Base-by-base conservation (phyloP, 2,113 vertebrate species). In the Setophaga kirtlandii region DNA sequence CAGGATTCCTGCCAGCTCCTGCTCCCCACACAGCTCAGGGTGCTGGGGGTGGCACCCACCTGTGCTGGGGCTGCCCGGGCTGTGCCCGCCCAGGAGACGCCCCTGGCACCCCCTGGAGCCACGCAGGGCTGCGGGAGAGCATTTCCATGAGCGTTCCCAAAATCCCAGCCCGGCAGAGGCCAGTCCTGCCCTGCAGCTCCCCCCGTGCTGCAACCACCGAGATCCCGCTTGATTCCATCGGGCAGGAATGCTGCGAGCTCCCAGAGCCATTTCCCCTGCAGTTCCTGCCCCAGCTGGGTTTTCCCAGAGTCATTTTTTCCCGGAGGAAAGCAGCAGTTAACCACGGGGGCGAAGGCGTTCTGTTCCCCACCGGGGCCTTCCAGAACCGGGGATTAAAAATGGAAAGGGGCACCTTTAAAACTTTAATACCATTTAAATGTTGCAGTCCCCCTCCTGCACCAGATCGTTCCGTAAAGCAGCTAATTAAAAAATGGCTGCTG, bases 401-500 rank as follows among this genome's bases (percentile, higher is more conserved):
- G 85, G 89, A 94, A 95, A 94, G 82, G 87, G 73, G 97, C 78
- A 94, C 88, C 96, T 95, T 96, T 96, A 79, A 71, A 89, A 65
- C 80, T 87, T 95, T 76, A 94, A 96, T 73, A 23, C 49, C 94
- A 23, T 92, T 95, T 92, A 87, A 77, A 92, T 84, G 81, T 95
- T 87, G 87, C 93, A 87, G 58, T 63, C 93, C 94, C 94, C 49
- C 91, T 97, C 64, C 94, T 46, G 69, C 59, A 90, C 37, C 84
- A 96, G 96, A 89, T 95, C 97, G 68, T 87, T 95, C 94, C 41
- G 95, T 69, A 89, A 95, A 97, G 97, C 71, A 97, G 97, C 96
- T 97, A 95, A 97, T 98, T 98, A 98, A 96, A 97, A 98, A 98
- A 98, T 97, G 98, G 97, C 97, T 98, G 98, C 97, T 98, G 97